Evolutionary conservation across 2,888 invertebrate species (phyloP), one percentile per base, ranked within the genome.

Genomic region (Ophion ellenae): DNA sequence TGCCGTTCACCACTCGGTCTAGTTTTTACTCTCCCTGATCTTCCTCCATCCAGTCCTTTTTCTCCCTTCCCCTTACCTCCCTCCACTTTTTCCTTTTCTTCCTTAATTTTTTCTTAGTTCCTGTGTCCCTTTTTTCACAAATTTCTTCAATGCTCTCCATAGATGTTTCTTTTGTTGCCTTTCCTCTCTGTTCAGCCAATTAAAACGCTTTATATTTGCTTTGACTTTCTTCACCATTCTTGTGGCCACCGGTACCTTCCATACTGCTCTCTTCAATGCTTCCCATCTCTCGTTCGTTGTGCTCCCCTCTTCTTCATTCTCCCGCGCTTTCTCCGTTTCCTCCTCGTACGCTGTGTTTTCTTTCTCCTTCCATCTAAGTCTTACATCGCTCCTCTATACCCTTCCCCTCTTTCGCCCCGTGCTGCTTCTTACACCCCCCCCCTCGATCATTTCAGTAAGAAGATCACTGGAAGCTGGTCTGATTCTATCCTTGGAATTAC

Each of bases 401-500:
- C 73, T 5, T 11, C 14, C 32, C 47, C 28, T 32, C 74, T n/a
- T 40, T 14, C 14, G 17, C 10, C 53, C 32, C 1, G 20, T 61
- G 36, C 17, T 24, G 36, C n/a, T 20, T 36, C n/a, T 24, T n/a
- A 40, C 10, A 32, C 32, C 61, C 10, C 61, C 10, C 3, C 4
- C 36, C 32, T 4, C 32, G 3, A 20, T 17, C 69, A 45, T 20
- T n/a, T 36, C 24, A 59, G n/a, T 3, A 53, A 40, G 11, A 57
- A 64, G 7, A 53, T 32, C 32, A 32, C 32, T 4, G 32, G 32
- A 4, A 32, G 32, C 4, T 32, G 32, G 3, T 32, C 32, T 2
- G 83, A 81, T n/a, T 81, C 79, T 11, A 45, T 66, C 20, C 81
- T 81, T 7, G 57, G 28, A 24, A 24, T 10, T n/a, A 81, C 57